phyloP scores from a whole-genome alignment of 2,797 vertebrate genomes.

The Periparus ater region DNA sequence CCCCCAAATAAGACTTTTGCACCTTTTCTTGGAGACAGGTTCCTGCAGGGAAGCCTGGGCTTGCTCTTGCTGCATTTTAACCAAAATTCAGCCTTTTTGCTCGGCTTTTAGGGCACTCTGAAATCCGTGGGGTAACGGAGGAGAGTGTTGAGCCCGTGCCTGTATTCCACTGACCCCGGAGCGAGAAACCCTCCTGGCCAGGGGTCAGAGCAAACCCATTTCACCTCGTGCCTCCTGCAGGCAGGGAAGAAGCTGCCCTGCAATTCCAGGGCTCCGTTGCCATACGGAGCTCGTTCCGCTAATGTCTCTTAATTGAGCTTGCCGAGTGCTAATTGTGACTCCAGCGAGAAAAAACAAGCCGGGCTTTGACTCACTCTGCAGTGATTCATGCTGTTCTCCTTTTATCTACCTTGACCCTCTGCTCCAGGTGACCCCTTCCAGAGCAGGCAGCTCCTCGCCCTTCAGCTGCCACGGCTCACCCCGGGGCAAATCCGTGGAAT shows the following conservation, averaged over 20 bases:
- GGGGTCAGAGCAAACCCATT: not conserved
- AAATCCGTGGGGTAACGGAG: accelerated
- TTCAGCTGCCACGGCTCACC: not conserved
- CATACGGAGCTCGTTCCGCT: not conserved
- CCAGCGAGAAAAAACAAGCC: not conserved
- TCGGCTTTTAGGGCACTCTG: not conserved
- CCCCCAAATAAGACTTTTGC: not conserved
- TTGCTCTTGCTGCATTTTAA: not conserved
- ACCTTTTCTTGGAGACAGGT: not conserved
- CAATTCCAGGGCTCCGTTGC: not conserved
- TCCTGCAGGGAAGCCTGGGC: not conserved
- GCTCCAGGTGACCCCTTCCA: not conserved
- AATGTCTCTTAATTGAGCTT: slow-evolving; percentile 22
- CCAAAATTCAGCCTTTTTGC: not conserved
- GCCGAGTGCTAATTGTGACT: not conserved
- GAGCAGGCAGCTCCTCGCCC: not conserved
- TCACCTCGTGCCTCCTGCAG: not conserved
- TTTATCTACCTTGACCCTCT: not conserved
- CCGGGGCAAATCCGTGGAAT: not conserved
- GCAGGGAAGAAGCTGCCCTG: not conserved
- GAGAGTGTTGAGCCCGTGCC: accelerated
- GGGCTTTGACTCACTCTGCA: slow-evolving; percentile 11
- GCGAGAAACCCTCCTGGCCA: not conserved
- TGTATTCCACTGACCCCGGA: accelerated
- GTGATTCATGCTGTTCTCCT: slow-evolving; percentile 16